Base-by-base conservation (phyloP, 2,888 invertebrate species). In the Chorisops tibialis region DNA sequence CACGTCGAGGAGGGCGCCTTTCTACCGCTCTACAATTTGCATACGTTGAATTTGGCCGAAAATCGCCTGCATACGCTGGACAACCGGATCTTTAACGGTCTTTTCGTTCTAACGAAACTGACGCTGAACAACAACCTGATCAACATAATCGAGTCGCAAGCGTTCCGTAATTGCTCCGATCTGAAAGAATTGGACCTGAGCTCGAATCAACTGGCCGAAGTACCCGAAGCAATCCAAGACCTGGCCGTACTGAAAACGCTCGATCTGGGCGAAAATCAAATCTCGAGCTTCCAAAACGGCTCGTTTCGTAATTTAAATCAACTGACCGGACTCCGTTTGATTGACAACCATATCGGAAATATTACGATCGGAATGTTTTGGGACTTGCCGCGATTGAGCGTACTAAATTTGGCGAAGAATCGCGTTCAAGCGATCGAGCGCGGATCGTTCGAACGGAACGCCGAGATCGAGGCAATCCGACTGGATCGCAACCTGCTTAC, bases 211-310 rank as follows among this genome's bases (percentile, higher is more conserved):
- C 80, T 95, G 67, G 80, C 84, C 64, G 84, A 87, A 68, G 88
- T 95, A 66, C 94, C 95, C 4, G 88, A 88, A 73, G 92, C 92
- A 2, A 79, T 93, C 63, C 86, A 87, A 77, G 91, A 90, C 72
- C 80, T 93, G 61, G 84, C 88, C 51, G 88, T 92, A 75, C 80
- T 96, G 67, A 91, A 92, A 78, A 91, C 91, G 1, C 82, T 97
- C 59, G 93, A 95, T 77, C 81, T 97, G 71, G 94, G 93, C 52
- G 93, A 95, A 79, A 97, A 96, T 80, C 88, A 89, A 77, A 91
- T 97, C 71, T 85, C 85, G 41, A 84, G 85, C 58, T 88, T 97
- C 68, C 85, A 83, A 72, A 92, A 93, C 72, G 90, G 90, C 62
- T 90, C 92, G 3, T 90, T 96, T 73, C 86, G 85, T 73, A 91